These are phyloP conservation scores for Pantherophis vulpinus DNA, from an alignment of 2,797 vertebrate species.

Conservation along the genomic window DNA sequence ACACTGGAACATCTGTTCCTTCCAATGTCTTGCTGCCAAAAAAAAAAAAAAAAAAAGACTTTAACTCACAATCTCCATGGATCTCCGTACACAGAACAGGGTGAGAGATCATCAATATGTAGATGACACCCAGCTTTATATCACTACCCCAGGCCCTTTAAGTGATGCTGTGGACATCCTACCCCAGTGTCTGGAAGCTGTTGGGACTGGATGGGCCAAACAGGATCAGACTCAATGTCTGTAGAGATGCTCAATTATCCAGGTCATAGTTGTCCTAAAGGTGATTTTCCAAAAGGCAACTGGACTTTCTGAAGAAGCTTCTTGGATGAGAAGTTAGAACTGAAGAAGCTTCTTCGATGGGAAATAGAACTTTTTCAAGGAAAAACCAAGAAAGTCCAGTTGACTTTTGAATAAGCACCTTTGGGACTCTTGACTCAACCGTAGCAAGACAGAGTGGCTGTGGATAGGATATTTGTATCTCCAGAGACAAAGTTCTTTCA, in stretches of 20 bases:
- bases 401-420: too few relatives aligned
- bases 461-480: too few relatives aligned
- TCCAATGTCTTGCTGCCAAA: background rate
- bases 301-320: too few relatives aligned
- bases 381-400: too few relatives aligned
- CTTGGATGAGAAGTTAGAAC: too few relatives aligned
- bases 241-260: background rate
- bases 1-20: background rate
- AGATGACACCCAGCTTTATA: background rate
- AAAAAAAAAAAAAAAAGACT: background rate
- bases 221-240: background rate
- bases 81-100: background rate
- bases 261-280: background rate
- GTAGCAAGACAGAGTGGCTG: too few relatives aligned
- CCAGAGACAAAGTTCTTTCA: too few relatives aligned
- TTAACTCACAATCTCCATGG: background rate
- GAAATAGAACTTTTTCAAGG: too few relatives aligned
- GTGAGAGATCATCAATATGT: background rate
- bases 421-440: too few relatives aligned
- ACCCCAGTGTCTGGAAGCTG: background rate
- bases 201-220: background rate
- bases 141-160: background rate
- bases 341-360: too few relatives aligned
- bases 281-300: too few relatives aligned
- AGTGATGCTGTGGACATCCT: background rate